Conservation (phyloP, 30 jellyfish, hydroid and myxozoan species). For the Sanderia malayensis region DNA sequence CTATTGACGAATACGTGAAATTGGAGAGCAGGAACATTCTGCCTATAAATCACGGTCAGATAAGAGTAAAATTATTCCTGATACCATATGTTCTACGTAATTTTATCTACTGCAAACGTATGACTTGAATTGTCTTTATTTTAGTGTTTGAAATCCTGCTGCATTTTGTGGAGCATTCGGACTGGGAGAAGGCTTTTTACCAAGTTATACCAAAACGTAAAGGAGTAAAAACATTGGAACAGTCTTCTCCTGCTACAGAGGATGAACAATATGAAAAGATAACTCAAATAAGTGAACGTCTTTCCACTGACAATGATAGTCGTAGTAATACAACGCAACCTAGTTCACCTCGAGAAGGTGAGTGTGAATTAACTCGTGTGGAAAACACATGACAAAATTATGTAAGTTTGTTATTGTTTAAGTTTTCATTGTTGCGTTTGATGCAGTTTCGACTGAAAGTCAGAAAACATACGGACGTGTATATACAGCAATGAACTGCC, state of each 20-base stretch:
- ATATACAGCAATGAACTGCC: too few relatives aligned
- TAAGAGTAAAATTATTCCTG: too few relatives aligned
- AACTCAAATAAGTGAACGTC: not conserved
- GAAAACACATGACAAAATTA: too few relatives aligned
- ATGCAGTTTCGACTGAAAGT: too few relatives aligned
- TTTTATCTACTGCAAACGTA: not conserved
- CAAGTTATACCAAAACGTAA: slow-evolving; percentile 89
- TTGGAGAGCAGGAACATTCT: slow-evolving; percentile 72
- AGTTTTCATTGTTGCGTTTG: too few relatives aligned
- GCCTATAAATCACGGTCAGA: slow-evolving; percentile 90
- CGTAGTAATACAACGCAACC: not conserved
- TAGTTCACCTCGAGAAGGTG: too few relatives aligned
- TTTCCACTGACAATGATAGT: not conserved
- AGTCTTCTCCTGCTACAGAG: not conserved
- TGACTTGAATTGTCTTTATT: not conserved
- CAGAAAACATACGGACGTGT: too few relatives aligned
- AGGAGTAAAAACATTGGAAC: slow-evolving; percentile 53
- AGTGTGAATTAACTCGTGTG: too few relatives aligned
- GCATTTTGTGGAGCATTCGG: slow-evolving; percentile 45
- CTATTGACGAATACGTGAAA: slow-evolving; percentile 76
- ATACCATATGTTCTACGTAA: not conserved
- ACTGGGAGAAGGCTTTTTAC: slow-evolving; percentile 87
- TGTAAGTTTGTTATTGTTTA: too few relatives aligned
- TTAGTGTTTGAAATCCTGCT: slow-evolving; percentile 77
- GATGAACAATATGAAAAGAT: too few relatives aligned